Base-by-base conservation (phyloP, 2,113 vertebrate genomes). In the Murina feae region DNA sequence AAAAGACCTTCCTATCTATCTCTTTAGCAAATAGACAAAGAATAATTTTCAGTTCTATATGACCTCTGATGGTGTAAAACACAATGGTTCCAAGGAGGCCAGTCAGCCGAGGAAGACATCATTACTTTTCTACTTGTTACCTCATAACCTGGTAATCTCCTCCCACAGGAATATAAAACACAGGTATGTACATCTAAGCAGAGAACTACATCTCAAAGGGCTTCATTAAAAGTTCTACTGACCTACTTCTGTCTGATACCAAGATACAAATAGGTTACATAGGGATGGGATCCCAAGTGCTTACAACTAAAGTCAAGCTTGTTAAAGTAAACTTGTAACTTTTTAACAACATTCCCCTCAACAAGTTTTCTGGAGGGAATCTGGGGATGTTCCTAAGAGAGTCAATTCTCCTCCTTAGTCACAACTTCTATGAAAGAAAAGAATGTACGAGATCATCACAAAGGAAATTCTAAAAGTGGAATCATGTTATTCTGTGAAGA, bases 191-290 rank as follows among this genome's bases (percentile, higher is more conserved):
- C 63, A 84, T 30, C 44, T 30, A 20, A 92, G 72, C 69, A 85
- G n/a, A 25, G 39, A 96, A 89, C 58, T 84, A 39, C 18, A 90
- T 95, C 95, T 96, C 97, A 82, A 81, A 97, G 72, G 97, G 72
- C 20, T 63, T 95, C 85, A 95, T 96, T 97, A 97, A 93, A 96
- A 96, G 88, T 95, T 95, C n/a, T 68, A 94, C 94, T 91, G 92
- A 92, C 39, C 71, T 84, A 96, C 82, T 91, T 97, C 79, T 95
- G 9, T 86, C 21, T 55, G 17, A 89, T 44, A 53, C 18, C 42
- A 79, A 89, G 55, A 51, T 72, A 87, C 76, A 96, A 96, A 90
- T 68, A 94, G 51, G 94, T 87, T 94, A 84, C 84, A 49, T 5
- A 81, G 75, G 65, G 58, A 82, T 84, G 49, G 76, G 58, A 86